Evolutionary conservation across 1,140 invertebrate genomes (phyloP).

Genomic region (Anthonomus grandis): DNA sequence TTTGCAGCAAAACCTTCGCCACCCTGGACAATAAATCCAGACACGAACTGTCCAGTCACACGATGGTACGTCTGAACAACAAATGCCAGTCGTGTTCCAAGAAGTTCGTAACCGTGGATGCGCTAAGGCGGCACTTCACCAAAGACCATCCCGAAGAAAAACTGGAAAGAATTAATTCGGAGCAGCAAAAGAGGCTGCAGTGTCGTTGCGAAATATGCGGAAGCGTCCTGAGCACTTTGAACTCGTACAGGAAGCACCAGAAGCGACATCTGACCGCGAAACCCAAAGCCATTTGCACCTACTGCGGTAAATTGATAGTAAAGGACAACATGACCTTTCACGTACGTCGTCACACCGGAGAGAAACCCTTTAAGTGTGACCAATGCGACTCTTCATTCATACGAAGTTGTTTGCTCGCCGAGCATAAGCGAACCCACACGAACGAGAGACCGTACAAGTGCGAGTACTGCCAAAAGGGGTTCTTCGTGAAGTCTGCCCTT

Average conservation of each 20-base stretch:
- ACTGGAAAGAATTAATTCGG: background rate
- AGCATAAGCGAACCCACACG: no score
- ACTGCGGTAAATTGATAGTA: background rate
- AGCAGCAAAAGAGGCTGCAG: background rate
- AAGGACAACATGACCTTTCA: background rate
- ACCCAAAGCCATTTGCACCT: background rate
- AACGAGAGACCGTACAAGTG: conserved; percentile 44
- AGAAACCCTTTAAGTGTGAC: background rate
- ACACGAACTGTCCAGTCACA: background rate
- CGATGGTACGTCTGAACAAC: background rate
- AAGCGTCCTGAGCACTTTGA: background rate
- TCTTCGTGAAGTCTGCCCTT: conserved; percentile 66
- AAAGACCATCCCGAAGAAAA: background rate
- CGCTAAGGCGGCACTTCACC: background rate
- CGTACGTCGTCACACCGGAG: background rate
- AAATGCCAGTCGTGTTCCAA: background rate
- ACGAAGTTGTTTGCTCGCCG: no score
- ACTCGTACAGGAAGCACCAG: background rate
- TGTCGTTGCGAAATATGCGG: background rate
- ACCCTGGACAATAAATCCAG: background rate
- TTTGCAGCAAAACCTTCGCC: background rate
- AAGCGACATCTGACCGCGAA: background rate
- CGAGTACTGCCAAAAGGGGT: conserved; percentile 50
- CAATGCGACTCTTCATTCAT: no score
- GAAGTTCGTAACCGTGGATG: background rate